phyloP scores from a whole-genome alignment of 1,140 invertebrate genomes.

The Saxidomus purpurata region DNA sequence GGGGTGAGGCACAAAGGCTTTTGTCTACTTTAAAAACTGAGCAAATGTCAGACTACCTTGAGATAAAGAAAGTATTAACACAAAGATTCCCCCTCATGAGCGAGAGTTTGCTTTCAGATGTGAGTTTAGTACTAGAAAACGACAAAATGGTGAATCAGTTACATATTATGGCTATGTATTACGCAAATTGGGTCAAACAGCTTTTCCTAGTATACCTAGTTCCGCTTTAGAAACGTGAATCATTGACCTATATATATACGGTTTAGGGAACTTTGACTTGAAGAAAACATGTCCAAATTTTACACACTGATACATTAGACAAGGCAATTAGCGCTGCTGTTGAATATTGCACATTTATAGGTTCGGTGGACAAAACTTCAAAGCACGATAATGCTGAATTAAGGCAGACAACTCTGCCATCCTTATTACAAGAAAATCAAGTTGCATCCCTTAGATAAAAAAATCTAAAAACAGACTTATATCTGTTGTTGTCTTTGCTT shows the following conservation, averaged over 20 bases:
- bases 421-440: background rate
- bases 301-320: slow-evolving; percentile 35
- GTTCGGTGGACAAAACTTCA: background rate
- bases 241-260: slow-evolving; percentile 6
- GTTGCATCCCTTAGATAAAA: slow-evolving; percentile 38
- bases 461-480: slow-evolving; percentile 1
- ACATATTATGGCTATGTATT: slow-evolving; percentile 53
- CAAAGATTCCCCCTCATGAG: slow-evolving; percentile 48
- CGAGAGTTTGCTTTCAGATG: slow-evolving; percentile 36
- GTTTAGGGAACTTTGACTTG: slow-evolving; percentile 42
- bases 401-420: background rate
- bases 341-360: slow-evolving; percentile 34
- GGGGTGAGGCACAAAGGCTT: slow-evolving; percentile 49
- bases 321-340: slow-evolving; percentile 28
- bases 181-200: slow-evolving; percentile 38
- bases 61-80: slow-evolving; percentile 20
- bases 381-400: background rate
- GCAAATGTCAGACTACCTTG: slow-evolving; percentile 14
- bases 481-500: background rate
- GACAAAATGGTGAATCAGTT: slow-evolving; percentile 40
- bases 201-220: slow-evolving; percentile 42
- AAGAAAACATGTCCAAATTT: slow-evolving; percentile 51
- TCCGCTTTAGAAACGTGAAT: slow-evolving; percentile 27
- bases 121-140: slow-evolving; percentile 44
- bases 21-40: slow-evolving; percentile 22